Evolutionary conservation across 2,888 invertebrate species (phyloP).

Genomic region (Sepioteuthis lessoniana): DNA sequence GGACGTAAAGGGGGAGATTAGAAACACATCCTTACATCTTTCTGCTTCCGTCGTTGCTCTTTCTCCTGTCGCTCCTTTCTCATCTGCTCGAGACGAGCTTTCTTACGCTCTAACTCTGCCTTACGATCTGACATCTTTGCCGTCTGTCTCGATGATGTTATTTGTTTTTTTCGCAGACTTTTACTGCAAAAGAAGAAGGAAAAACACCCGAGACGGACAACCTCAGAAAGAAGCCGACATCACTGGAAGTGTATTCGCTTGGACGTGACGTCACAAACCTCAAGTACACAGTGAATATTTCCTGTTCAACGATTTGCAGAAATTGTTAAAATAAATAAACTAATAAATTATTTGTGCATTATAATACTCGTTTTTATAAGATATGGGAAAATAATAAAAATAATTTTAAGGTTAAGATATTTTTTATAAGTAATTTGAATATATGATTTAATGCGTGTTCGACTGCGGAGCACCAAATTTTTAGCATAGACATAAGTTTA

Average conservation of each 20-base stretch:
- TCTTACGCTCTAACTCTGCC: slow-evolving; percentile 74
- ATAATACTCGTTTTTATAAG: neutral
- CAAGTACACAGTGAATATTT: neutral
- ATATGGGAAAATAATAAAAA: neutral
- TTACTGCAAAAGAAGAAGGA: neutral
- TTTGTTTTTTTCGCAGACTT: neutral
- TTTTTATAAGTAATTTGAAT: neutral
- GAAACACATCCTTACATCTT: slow-evolving; percentile 54
- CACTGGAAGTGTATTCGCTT: neutral
- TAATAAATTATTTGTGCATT: neutral
- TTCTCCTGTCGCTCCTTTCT: slow-evolving; percentile 72
- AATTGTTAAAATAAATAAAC: neutral
- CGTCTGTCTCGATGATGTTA: neutral
- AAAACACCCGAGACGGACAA: neutral
- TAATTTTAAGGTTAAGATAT: neutral
- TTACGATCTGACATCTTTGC: slow-evolving; percentile 70
- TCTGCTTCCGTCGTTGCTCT: slow-evolving; percentile 64
- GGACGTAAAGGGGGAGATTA: neutral
- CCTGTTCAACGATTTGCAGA: neutral
- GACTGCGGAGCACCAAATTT: too few species aligned
- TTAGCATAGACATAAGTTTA: too few species aligned
- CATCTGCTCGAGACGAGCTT: slow-evolving; percentile 74
- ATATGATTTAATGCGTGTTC: too few species aligned
- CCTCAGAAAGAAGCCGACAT: neutral
- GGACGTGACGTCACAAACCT: neutral